Conservation (phyloP, 2,113 vertebrate genomes). For the Anarrhichthys ocellatus region DNA sequence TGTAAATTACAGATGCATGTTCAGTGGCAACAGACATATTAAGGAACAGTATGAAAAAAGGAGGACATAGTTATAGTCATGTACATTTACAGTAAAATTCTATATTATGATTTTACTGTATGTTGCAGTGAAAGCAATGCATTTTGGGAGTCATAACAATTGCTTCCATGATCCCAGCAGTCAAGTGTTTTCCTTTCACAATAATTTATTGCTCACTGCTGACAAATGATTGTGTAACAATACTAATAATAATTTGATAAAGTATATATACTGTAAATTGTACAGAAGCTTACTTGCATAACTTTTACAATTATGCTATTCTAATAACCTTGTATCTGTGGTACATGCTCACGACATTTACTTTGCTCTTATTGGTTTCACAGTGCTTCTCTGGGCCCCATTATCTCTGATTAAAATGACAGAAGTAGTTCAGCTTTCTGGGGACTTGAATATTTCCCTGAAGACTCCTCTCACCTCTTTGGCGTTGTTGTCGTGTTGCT, state of each 20-base stretch:
- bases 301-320: background rate
- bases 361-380: slow-evolving; percentile 50
- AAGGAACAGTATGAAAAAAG: background rate
- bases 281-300: background rate
- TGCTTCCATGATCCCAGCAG: background rate
- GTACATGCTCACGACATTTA: slow-evolving; percentile 30
- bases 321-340: slow-evolving; percentile 25
- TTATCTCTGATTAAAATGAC: slow-evolving; percentile 70
- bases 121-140: background rate
- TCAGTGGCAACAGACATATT: background rate
- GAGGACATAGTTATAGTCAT: background rate
- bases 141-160: background rate
- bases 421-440: slow-evolving; percentile 38
- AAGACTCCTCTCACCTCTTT: slow-evolving; percentile 31
- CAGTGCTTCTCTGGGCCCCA: slow-evolving; percentile 28
- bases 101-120: background rate
- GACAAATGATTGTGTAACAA: background rate
- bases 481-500: slow-evolving; percentile 11
- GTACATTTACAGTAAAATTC: background rate
- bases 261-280: too few species aligned
- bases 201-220: background rate
- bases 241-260: too few species aligned
- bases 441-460: slow-evolving; percentile 55
- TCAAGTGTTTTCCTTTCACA: background rate
- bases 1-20: background rate